These are phyloP conservation scores for Cydia strobilella DNA, from an alignment of 1,140 invertebrate species.

Conservation along the genomic window DNA sequence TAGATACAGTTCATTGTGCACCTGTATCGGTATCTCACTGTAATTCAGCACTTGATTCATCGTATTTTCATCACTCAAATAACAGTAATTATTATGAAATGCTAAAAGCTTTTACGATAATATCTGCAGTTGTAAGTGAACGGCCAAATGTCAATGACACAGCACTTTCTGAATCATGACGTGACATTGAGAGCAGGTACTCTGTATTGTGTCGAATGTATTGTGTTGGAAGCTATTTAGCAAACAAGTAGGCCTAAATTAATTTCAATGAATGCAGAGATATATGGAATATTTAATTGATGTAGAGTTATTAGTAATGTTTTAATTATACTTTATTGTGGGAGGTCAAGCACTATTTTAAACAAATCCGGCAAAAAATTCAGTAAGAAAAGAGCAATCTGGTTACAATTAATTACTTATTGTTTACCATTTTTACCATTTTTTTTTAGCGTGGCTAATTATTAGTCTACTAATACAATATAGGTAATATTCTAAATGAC, in stretches of 20 bases:
- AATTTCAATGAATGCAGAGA: slow-evolving; percentile 16
- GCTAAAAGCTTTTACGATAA: slow-evolving; percentile 24
- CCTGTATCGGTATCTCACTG: neutral
- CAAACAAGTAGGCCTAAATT: slow-evolving; percentile 25
- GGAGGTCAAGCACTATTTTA: neutral
- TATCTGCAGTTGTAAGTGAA: slow-evolving; percentile 26
- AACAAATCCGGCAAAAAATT: neutral
- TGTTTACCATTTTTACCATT: too few relatives aligned
- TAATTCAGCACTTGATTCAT: neutral
- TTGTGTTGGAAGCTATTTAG: slow-evolving; percentile 17
- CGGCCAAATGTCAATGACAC: slow-evolving; percentile 31
- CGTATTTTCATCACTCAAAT: slow-evolving; percentile 29
- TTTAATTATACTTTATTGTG: neutral
- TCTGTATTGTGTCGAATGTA: slow-evolving; percentile 10
- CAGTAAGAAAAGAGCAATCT: too few relatives aligned
- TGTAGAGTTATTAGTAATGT: neutral
- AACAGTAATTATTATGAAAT: slow-evolving; percentile 32
- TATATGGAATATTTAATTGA: slow-evolving; percentile 10
- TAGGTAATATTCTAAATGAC: too few relatives aligned
- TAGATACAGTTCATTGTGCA: slow-evolving; percentile 12
- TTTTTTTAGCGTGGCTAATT: too few relatives aligned
- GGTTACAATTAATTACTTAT: too few relatives aligned
- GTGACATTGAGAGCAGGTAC: slow-evolving; percentile 27
- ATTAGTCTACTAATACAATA: too few relatives aligned
- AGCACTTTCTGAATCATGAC: slow-evolving; percentile 27